These are phyloP conservation scores for Acleris literana DNA, from an alignment of 2,888 invertebrate species.

Conservation along the genomic window DNA sequence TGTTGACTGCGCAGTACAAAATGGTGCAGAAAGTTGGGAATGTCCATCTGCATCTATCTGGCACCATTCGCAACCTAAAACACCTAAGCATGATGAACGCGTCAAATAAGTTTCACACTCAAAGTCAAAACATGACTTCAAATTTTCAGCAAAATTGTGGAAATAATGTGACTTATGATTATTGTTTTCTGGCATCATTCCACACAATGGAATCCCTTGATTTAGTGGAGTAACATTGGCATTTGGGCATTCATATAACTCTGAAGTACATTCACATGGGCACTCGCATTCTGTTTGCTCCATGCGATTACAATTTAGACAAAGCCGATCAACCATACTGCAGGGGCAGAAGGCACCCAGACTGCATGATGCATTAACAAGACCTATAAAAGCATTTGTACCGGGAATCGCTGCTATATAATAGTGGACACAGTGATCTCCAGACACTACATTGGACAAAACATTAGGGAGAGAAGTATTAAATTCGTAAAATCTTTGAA, in stretches of 20 bases:
- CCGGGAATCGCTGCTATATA: conserved; percentile 91
- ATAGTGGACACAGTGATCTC: conserved; percentile 94
- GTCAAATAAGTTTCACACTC: conserved; percentile 87
- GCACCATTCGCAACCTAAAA: conserved; percentile 97
- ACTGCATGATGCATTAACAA: conserved; percentile 94
- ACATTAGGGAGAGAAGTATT: conserved; percentile 91
- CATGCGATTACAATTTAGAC: conserved; percentile 96
- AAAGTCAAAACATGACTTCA: conserved; percentile 87
- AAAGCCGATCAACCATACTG: conserved; percentile 93
- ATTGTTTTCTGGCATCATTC: conserved; percentile 75
- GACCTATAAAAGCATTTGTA: conserved; percentile 94
- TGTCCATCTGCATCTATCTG: conserved; percentile 90
- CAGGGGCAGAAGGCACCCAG: conserved; percentile 95
- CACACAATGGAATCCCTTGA: conserved; percentile 71
- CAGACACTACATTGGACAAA: conserved; percentile 92
- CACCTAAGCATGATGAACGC: conserved; percentile 87
- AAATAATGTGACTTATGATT: conserved; percentile 79
- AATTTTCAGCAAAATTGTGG: conserved; percentile 76
- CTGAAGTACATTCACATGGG: conserved; percentile 93
- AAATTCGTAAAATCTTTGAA: conserved; percentile 92
- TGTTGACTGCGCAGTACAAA: conserved; percentile 90
- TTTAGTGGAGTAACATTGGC: conserved; percentile 59
- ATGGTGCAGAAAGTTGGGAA: conserved; percentile 86
- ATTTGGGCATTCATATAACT: conserved; percentile 68
- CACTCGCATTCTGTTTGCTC: conserved; percentile 97